Percentiles rank a stretch among this genome's conserved stretches.
phyloP scores from a whole-genome alignment of 1,140 invertebrate genomes.

The Leptonema lineaticorne region DNA sequence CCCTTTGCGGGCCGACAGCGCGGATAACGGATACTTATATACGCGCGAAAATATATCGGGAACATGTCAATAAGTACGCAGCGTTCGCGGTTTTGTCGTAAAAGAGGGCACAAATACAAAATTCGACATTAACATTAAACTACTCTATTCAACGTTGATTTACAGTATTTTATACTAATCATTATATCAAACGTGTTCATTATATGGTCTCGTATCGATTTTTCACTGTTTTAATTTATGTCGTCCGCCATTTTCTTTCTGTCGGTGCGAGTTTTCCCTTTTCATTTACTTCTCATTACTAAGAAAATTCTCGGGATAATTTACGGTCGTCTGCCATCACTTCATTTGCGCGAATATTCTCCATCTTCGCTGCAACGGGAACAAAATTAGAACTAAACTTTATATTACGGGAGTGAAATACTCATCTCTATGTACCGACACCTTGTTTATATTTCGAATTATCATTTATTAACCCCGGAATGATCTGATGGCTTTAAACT shows the following conservation, averaged over 20 bases:
- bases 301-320: conserved; percentile 12
- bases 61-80: too few species aligned
- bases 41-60: too few species aligned
- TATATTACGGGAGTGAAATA: not conserved
- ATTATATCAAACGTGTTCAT: too few species aligned
- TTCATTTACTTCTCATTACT: conserved; percentile 11
- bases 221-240: not conserved
- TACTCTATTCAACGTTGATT: too few species aligned
- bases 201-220: conserved; percentile 3
- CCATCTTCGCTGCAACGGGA: not conserved
- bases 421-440: not conserved
- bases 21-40: too few species aligned
- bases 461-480: too few species aligned
- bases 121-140: not conserved
- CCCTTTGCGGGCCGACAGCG: conserved; percentile 17
- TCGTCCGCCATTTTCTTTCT: not conserved
- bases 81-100: not conserved
- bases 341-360: conserved; percentile 10
- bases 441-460: conserved; percentile 10
- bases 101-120: not conserved
- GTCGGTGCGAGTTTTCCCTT: conserved; percentile 13
- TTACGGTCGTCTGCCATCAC: conserved; percentile 15
- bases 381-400: conserved; percentile 9
- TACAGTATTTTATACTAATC: too few species aligned
- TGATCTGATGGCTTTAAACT: too few species aligned